Conservation (phyloP, 2,888 invertebrate genomes). For the Watsonalla binaria region DNA sequence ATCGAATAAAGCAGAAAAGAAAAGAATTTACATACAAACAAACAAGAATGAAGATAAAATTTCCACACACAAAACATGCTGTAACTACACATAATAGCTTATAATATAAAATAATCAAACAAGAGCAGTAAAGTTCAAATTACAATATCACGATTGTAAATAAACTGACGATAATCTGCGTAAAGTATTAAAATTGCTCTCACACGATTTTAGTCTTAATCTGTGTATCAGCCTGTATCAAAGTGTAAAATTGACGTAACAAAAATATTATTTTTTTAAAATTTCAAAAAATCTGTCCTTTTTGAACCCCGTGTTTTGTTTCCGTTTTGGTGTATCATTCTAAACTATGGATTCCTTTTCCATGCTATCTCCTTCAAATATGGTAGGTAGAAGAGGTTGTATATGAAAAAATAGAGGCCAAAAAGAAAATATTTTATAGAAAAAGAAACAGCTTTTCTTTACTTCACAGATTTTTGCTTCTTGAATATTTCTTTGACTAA, state of each 20-base stretch:
- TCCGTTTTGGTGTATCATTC: conserved; percentile 42
- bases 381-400: conserved; percentile 79
- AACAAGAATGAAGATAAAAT: too few relatives aligned
- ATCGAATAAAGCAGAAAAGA: too few relatives aligned
- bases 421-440: conserved; percentile 35
- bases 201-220: not conserved
- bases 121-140: not conserved
- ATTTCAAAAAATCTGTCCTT: conserved; percentile 21
- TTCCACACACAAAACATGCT: not conserved
- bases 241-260: not conserved
- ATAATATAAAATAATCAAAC: not conserved
- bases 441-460: conserved; percentile 30
- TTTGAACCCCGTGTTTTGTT: conserved; percentile 31
- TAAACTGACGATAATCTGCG: not conserved
- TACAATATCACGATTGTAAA: not conserved
- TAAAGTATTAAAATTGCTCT: not conserved
- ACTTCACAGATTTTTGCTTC: conserved; percentile 16
- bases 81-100: too few relatives aligned
- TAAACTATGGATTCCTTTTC: conserved; percentile 74
- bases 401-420: conserved; percentile 47
- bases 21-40: too few relatives aligned
- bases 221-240: not conserved
- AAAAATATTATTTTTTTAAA: not conserved
- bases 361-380: conserved; percentile 77
- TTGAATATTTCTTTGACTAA: conserved; percentile 4